Percentiles rank a stretch among this genome's conserved stretches.
phyloP scores from a whole-genome alignment of 2,888 invertebrate species.

The Arrhopalites spinosus region DNA sequence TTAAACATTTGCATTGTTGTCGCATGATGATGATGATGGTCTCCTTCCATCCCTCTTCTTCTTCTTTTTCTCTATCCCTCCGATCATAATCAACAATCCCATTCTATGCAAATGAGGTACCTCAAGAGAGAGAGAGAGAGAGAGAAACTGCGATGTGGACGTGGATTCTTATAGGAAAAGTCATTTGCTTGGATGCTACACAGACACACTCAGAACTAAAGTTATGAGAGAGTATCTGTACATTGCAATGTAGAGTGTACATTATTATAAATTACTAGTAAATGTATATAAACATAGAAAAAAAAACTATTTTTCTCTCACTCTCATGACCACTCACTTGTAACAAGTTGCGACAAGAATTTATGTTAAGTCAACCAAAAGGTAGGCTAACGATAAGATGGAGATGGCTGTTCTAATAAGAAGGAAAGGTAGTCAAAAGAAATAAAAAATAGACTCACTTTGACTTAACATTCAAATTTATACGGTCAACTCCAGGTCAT shows the following conservation, averaged over 20 bases:
- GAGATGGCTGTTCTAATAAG: background rate
- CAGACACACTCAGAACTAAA: background rate
- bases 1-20: slow-evolving; percentile 38
- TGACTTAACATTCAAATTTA: too few species aligned
- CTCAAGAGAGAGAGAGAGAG: slow-evolving; percentile 19
- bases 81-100: slow-evolving; percentile 46
- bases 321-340: slow-evolving; percentile 24
- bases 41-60: too few species aligned
- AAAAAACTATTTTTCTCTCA: slow-evolving; percentile 11
- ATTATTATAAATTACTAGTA: slow-evolving; percentile 23
- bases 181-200: too few species aligned
- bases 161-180: background rate
- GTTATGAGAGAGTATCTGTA: background rate
- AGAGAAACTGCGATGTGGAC: background rate
- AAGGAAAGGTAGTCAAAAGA: too few species aligned
- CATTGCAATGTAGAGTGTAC: slow-evolving; percentile 7
- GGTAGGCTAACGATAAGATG: background rate
- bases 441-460: too few species aligned
- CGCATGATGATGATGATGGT: slow-evolving; percentile 36
- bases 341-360: slow-evolving; percentile 19
- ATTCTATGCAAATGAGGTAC: slow-evolving; percentile 51
- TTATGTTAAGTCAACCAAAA: slow-evolving; percentile 20
- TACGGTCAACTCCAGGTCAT: too few species aligned
- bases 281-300: slow-evolving; percentile 1
- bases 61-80: slow-evolving; percentile 32